Evolutionary conservation across 2,797 vertebrate genomes (phyloP), one percentile per base, ranked within the genome.

Genomic region (Threskiornis aethiopicus): DNA sequence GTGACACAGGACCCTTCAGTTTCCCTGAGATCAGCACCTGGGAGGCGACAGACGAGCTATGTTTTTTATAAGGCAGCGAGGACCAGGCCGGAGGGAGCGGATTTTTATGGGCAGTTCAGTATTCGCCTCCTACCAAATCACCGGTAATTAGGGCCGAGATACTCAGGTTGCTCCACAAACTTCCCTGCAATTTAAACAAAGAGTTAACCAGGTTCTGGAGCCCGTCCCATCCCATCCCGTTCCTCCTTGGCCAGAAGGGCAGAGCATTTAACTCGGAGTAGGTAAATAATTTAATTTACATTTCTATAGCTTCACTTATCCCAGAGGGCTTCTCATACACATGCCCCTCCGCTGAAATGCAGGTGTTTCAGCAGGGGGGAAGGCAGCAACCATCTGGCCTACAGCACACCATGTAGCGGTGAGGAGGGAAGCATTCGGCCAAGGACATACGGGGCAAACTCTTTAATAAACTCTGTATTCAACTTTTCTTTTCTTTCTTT

Each of bases 251-350:
- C 79, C 91, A 96, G 83, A 96, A 97, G 92, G 96, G 92, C 94
- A 97, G 80, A 95, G 70, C 90, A 3, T 91, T 90, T 92, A 65
- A 26, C 87, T 33, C 24, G 2, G 87, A 95, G 82, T n/a, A 88
- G 90, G 93, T 95, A 95, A 96, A 96, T 87, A 96, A 95, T 84
- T 95, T 78, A 12, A 97, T 96, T 94, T 94, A 77, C 94, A 95
- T 97, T 95, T 95, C 94, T 96, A 95, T 94, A 76, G 96, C 96
- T 94, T 12, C 9, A 2, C 61, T 58, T 2, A 28, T 95, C 96
- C 93, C 96, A 72, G 7, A 88, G 92, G 96, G 86, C 83, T 94
- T 67, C 90, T 81, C 51, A 54, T 46, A 61, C 93, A 33, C 91
- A 57, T 49, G 91, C 82, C 90, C 89, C 94, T 55, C 76, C 13